Evolutionary conservation across 2,797 vertebrate species (phyloP).

Genomic region (Xenentodon cancila): DNA sequence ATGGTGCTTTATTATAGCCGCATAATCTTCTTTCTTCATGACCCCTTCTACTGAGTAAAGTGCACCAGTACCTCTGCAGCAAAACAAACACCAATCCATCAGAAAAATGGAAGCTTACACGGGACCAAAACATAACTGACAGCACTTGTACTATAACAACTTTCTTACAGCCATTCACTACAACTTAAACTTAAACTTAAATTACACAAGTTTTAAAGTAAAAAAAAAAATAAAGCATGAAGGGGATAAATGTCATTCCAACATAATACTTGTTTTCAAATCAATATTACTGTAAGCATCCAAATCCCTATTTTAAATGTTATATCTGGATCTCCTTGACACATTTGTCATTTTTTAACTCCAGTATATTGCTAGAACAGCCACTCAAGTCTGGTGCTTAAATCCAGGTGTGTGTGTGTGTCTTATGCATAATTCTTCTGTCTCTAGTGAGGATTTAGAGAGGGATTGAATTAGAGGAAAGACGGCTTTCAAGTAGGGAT

Average conservation of each 20-base stretch:
- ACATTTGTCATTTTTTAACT: slow-evolving; percentile 22
- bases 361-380: slow-evolving; percentile 20
- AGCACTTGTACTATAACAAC: too few species aligned
- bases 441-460: slow-evolving; percentile 65
- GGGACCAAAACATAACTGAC: too few species aligned
- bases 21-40: too few species aligned
- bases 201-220: not conserved
- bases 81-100: too few species aligned
- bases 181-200: too few species aligned
- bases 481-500: slow-evolving; percentile 76
- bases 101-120: too few species aligned
- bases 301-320: slow-evolving; percentile 31
- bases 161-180: too few species aligned
- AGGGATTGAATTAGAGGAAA: slow-evolving; percentile 67
- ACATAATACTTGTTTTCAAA: not conserved
- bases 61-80: too few species aligned
- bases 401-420: slow-evolving; percentile 42
- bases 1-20: too few species aligned
- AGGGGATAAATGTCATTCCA: not conserved
- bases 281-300: not conserved
- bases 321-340: slow-evolving; percentile 20
- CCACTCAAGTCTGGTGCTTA: slow-evolving; percentile 33
- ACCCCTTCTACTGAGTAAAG: too few species aligned
- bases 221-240: not conserved
- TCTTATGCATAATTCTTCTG: slow-evolving; percentile 36